Percentiles rank a stretch among this genome's conserved stretches.
Evolutionary conservation across 2,797 vertebrate genomes (phyloP).

Genomic region (Helarctos malayanus): DNA sequence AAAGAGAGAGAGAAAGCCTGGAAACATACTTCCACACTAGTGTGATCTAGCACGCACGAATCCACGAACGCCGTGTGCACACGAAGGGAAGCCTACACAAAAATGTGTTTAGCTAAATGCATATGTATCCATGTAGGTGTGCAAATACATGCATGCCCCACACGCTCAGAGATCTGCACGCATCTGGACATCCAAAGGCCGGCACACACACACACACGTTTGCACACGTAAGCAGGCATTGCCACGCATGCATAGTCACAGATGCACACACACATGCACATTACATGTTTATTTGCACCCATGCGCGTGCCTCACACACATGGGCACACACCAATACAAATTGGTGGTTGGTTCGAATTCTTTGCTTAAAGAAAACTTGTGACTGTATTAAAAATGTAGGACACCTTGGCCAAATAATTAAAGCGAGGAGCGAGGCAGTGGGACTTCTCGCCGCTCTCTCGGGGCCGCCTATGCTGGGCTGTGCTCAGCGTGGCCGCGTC

Average conservation of each 20-base stretch:
- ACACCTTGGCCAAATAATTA: conserved; percentile 89
- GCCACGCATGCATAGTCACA: background rate
- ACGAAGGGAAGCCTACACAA: background rate
- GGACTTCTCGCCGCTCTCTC: conserved; percentile 87
- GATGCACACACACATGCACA: background rate
- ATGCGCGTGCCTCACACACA: accelerated
- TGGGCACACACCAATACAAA: conserved; percentile 68
- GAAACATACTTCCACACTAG: background rate
- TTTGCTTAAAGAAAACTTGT: conserved; percentile 87
- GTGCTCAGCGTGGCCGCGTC: conserved; percentile 88
- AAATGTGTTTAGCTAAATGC: background rate
- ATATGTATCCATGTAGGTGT: accelerated
- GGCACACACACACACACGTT: accelerated
- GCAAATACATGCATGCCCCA: too few species aligned
- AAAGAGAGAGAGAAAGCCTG: background rate
- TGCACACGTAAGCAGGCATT: background rate
- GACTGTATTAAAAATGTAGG: conserved; percentile 88
- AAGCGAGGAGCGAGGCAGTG: conserved; percentile 87
- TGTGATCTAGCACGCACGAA: background rate
- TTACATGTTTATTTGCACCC: accelerated
- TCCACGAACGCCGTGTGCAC: accelerated
- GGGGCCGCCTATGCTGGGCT: conserved; percentile 89
- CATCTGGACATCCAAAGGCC: background rate
- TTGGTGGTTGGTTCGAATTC: conserved; percentile 77
- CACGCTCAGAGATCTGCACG: background rate